Percentiles rank a stretch among this genome's conserved stretches.
These are phyloP conservation scores for Sphyrna mokarran DNA, from an alignment of 2,113 vertebrate genomes.

Conservation along the genomic window DNA sequence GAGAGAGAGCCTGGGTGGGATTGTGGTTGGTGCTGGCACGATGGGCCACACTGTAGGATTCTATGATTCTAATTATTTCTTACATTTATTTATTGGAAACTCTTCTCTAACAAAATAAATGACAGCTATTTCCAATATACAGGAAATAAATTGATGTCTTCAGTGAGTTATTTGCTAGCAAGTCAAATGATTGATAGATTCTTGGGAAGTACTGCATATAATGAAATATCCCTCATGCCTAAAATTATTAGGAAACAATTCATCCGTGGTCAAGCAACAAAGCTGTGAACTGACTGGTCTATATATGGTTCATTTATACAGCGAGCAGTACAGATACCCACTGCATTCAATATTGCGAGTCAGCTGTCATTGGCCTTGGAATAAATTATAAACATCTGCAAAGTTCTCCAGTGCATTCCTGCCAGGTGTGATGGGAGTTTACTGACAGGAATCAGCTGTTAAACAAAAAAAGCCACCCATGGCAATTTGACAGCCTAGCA, in stretches of 20 bases:
- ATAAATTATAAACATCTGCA: background rate
- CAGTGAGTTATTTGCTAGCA: background rate
- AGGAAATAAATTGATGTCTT: background rate
- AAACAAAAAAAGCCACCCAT: background rate
- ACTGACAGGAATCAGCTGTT: background rate
- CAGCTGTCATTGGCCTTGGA: background rate
- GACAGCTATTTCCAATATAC: background rate
- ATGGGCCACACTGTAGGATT: too few species aligned
- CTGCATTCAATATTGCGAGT: background rate
- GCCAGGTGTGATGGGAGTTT: background rate
- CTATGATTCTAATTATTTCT: background rate
- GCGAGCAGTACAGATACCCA: background rate
- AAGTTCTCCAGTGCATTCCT: background rate
- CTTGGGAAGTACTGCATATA: background rate
- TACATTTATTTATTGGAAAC: background rate
- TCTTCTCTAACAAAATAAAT: background rate
- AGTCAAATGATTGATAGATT: background rate
- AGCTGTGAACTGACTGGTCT: background rate
- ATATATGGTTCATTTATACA: background rate
- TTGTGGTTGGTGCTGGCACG: too few species aligned
- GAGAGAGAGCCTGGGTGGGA: too few species aligned
- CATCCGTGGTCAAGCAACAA: background rate
- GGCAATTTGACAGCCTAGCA: background rate
- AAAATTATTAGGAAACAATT: background rate
- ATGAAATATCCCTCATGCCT: background rate